Conservation (phyloP, 2,113 vertebrate genomes). For the Percopsis transmontana region DNA sequence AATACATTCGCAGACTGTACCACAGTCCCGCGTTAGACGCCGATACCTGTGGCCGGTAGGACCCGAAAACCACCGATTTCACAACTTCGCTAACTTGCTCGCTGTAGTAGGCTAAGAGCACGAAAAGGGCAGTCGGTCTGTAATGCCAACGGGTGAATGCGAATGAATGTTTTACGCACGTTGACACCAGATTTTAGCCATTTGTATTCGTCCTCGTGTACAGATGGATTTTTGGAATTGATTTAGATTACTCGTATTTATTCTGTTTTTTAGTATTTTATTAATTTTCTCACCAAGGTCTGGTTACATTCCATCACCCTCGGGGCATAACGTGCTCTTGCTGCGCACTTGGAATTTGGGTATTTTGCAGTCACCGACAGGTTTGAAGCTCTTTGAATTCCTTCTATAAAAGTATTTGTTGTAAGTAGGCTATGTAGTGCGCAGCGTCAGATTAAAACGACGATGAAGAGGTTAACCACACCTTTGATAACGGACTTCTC, state of each 20-base stretch:
- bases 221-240: no score
- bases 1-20: slow-evolving; percentile 48
- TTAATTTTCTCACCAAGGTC: slow-evolving; percentile 13
- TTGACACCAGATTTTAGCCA: not conserved
- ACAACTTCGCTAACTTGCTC: slow-evolving; percentile 19
- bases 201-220: not conserved
- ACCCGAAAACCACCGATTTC: slow-evolving; percentile 14
- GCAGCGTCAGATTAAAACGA: slow-evolving; percentile 35
- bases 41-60: slow-evolving; percentile 64
- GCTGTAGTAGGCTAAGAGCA: slow-evolving; percentile 39
- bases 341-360: slow-evolving; percentile 46
- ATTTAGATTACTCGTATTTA: not conserved
- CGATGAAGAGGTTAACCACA: slow-evolving; percentile 71
- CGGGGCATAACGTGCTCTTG: slow-evolving; percentile 22
- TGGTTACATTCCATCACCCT: slow-evolving; percentile 39
- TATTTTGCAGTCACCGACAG: slow-evolving; percentile 43
- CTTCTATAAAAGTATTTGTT: slow-evolving; percentile 17
- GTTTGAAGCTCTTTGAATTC: slow-evolving; percentile 28
- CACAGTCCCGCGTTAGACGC: slow-evolving; percentile 25
- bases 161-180: no score
- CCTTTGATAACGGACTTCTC: slow-evolving; percentile 71
- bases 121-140: slow-evolving; percentile 10
- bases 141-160: not conserved
- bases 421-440: slow-evolving; percentile 21
- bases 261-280: not conserved